Percentiles rank a stretch among this genome's conserved stretches.
These are phyloP conservation scores for Chrysocyon brachyurus DNA, from an alignment of 2,797 vertebrate genomes.

Conservation along the genomic window DNA sequence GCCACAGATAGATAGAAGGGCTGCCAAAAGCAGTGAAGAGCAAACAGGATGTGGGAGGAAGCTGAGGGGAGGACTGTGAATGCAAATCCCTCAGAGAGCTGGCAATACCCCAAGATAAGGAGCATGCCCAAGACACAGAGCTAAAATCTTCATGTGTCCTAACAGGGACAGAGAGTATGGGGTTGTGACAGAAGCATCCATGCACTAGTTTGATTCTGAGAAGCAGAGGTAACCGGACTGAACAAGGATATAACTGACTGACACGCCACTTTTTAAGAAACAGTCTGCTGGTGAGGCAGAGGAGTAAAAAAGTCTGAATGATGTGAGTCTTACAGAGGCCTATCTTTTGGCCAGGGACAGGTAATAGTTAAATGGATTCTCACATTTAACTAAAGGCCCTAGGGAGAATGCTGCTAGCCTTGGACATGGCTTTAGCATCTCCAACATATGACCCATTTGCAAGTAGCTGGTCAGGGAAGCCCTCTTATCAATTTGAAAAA, in stretches of 20 bases:
- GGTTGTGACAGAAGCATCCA: neutral
- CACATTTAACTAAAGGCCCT: neutral
- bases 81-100: neutral
- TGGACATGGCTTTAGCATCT: neutral
- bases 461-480: slow-evolving; percentile 54
- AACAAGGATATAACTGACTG: neutral
- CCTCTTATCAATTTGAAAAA: slow-evolving; percentile 19
- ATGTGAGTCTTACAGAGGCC: neutral
- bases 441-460: neutral
- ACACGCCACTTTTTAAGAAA: neutral
- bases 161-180: neutral
- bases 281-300: neutral
- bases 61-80: neutral
- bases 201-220: neutral
- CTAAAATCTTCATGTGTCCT: neutral
- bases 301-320: neutral
- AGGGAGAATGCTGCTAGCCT: neutral
- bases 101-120: neutral
- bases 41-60: slow-evolving; percentile 21
- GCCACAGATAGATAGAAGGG: slow-evolving; percentile 13
- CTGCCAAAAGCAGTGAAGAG: slow-evolving; percentile 9
- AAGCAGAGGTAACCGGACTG: neutral
- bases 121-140: neutral
- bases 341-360: neutral
- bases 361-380: neutral